Conservation (phyloP, 2,797 vertebrate species). For the Melanogrammus aeglefinus region DNA sequence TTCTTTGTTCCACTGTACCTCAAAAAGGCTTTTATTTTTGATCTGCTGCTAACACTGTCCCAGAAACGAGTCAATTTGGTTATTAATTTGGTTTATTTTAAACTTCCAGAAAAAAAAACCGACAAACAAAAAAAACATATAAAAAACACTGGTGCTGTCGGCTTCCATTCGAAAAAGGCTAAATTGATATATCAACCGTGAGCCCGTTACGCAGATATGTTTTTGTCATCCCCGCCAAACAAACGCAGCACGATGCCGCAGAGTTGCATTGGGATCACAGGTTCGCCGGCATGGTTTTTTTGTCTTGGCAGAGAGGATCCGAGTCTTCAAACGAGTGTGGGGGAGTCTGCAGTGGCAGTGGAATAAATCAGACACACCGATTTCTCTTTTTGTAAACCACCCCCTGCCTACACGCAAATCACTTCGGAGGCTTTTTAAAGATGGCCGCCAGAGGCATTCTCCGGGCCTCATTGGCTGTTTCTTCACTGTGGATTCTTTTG, state of each 20-base stretch:
- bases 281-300: background rate
- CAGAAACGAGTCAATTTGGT: no score
- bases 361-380: conserved; percentile 44
- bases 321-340: conserved; percentile 14
- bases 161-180: background rate
- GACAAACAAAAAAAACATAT: background rate
- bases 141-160: background rate
- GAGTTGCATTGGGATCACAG: background rate
- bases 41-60: no score
- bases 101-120: background rate
- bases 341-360: conserved; percentile 27
- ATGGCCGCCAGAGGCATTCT: background rate
- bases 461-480: background rate
- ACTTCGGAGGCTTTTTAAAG: conserved; percentile 22
- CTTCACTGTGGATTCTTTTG: background rate
- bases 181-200: background rate
- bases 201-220: background rate
- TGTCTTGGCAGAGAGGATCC: background rate
- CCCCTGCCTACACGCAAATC: conserved; percentile 36
- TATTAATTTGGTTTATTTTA: background rate
- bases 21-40: background rate
- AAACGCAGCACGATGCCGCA: background rate
- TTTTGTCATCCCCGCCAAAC: background rate
- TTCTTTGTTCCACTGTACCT: background rate
- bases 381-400: conserved; percentile 29